phyloP scores from a whole-genome alignment of 2,113 vertebrate genomes.

The Callipepla californica region DNA sequence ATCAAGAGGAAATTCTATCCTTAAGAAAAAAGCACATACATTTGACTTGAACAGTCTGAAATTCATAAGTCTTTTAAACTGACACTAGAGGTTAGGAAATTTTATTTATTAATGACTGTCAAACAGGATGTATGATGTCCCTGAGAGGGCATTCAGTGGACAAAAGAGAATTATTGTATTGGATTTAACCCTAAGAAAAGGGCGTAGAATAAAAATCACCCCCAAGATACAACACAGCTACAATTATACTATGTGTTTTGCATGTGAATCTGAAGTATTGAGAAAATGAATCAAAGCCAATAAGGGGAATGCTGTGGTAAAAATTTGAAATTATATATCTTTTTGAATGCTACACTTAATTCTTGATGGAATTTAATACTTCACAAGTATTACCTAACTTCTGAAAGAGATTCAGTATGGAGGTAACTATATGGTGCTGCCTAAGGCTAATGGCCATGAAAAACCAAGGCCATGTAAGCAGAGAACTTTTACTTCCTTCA shows the following conservation, averaged over 20 bases:
- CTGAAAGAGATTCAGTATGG: neutral
- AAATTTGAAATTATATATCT: neutral
- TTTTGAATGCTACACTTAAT: neutral
- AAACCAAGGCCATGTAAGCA: slow-evolving; percentile 10
- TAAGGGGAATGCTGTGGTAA: neutral
- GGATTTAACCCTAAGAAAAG: neutral
- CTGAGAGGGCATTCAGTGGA: neutral
- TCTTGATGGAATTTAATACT: neutral
- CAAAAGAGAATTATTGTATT: neutral
- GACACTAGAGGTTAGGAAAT: neutral
- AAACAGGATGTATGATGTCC: neutral
- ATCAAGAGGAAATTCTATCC: neutral
- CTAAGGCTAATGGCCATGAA: neutral
- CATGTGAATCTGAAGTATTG: accelerated
- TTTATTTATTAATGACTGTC: neutral
- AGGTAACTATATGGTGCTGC: neutral
- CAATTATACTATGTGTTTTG: neutral
- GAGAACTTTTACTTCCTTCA: neutral
- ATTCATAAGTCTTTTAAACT: neutral
- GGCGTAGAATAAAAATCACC: neutral
- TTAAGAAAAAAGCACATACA: neutral
- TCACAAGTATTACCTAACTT: neutral
- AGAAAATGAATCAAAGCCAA: neutral
- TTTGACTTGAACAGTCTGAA: neutral
- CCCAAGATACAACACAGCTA: neutral